Conservation (phyloP, 2,888 invertebrate species). For the Nomada hirtipes region DNA sequence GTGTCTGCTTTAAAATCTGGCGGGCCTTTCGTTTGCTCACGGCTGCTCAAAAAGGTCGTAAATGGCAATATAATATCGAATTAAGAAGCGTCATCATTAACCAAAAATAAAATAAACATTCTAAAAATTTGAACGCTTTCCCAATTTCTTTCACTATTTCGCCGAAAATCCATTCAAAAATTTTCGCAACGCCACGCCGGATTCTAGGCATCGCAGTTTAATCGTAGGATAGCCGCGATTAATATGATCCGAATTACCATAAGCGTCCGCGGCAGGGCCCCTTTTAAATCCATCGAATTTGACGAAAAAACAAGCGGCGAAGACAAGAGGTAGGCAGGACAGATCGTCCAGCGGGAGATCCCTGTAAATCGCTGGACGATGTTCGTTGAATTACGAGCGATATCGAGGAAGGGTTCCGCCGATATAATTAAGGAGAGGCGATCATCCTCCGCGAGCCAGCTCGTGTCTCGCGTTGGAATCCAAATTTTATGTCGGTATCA, state of each 20-base stretch:
- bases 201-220: background rate
- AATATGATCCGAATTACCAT: slow-evolving; percentile 10
- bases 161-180: too few species aligned
- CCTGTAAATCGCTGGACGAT: slow-evolving; percentile 66
- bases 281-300: slow-evolving; percentile 48
- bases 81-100: too few species aligned
- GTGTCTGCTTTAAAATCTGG: too few species aligned
- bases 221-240: slow-evolving; percentile 9
- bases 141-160: too few species aligned
- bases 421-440: slow-evolving; percentile 81
- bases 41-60: too few species aligned
- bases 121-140: too few species aligned
- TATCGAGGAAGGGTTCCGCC: slow-evolving; percentile 78
- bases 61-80: too few species aligned
- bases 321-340: slow-evolving; percentile 40
- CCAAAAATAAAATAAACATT: too few species aligned
- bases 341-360: slow-evolving; percentile 61
- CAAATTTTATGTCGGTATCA: slow-evolving; percentile 83
- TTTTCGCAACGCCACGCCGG: background rate
- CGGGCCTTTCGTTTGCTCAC: too few species aligned
- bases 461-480: slow-evolving; percentile 79
- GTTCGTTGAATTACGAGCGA: slow-evolving; percentile 81
- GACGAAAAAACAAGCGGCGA: slow-evolving; percentile 53
- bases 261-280: background rate
- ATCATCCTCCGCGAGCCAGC: slow-evolving; percentile 69